Evolutionary conservation across 1,140 invertebrate genomes (phyloP).

Genomic region (Rhopalosiphum padi): DNA sequence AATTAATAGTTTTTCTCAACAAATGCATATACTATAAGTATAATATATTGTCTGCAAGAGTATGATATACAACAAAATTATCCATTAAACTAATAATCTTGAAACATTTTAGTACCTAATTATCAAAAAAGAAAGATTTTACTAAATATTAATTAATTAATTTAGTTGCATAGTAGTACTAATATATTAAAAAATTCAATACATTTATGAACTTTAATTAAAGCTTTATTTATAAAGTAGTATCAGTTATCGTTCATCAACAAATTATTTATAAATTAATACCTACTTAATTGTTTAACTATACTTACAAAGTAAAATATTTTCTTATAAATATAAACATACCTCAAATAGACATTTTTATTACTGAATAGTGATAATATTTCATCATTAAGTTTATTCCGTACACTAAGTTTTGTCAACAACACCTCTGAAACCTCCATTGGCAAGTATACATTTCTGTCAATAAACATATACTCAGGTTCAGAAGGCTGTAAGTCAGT

Average conservation of each 20-base stretch:
- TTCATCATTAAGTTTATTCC: conserved; percentile 71
- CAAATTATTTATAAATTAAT: neutral
- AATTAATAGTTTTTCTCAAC: neutral
- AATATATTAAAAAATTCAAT: neutral
- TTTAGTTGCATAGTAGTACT: neutral
- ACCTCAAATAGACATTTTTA: conserved; percentile 71
- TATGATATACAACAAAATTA: too few relatives aligned
- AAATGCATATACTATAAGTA: neutral
- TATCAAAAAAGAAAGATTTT: neutral
- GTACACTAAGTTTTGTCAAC: conserved; percentile 70
- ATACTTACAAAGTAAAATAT: neutral
- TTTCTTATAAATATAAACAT: conserved; percentile 48
- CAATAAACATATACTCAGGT: conserved; percentile 66
- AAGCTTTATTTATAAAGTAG: neutral
- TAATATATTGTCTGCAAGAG: too few relatives aligned
- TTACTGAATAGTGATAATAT: conserved; percentile 73
- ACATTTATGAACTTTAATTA: neutral
- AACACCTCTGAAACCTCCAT: conserved; percentile 74
- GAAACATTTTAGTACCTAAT: neutral
- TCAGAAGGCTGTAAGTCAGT: conserved; percentile 41
- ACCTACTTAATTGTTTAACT: neutral
- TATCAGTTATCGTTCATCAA: neutral
- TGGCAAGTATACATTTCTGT: conserved; percentile 73
- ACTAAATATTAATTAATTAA: neutral
- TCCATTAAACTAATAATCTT: too few relatives aligned